These are phyloP conservation scores for Ectropis crepuscularia DNA, from an alignment of 2,888 invertebrate species.

Conservation along the genomic window DNA sequence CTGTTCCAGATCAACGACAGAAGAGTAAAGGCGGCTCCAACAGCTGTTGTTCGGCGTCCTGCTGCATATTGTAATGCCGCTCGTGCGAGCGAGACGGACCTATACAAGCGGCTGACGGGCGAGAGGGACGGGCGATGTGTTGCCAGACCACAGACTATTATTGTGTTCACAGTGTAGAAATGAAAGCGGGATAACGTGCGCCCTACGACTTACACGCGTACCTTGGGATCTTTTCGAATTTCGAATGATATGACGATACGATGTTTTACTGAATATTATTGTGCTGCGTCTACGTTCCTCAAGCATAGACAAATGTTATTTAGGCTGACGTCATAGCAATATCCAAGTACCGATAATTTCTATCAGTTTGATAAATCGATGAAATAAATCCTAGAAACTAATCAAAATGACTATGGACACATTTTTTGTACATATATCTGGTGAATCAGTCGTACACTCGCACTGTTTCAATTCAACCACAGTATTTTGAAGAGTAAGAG, in stretches of 20 bases:
- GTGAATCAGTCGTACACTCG: no score
- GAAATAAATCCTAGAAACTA: no score
- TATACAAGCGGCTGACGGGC: slow-evolving; percentile 51
- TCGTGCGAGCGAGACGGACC: slow-evolving; percentile 52
- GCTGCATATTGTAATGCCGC: slow-evolving; percentile 94
- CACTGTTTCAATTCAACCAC: slow-evolving; percentile 40
- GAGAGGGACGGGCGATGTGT: slow-evolving; percentile 59
- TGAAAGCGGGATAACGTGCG: slow-evolving; percentile 50
- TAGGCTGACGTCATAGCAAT: no score
- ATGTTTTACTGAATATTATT: no score
- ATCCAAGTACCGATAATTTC: no score
- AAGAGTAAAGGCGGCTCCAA: slow-evolving; percentile 97
- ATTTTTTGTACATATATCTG: no score
- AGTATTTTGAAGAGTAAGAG: not conserved
- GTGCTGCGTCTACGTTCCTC: no score
- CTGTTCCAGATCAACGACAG: slow-evolving; percentile 95
- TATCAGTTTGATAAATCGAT: no score
- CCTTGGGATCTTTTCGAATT: slow-evolving; percentile 71
- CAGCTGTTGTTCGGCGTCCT: slow-evolving; percentile 97
- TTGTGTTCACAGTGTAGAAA: slow-evolving; percentile 75
- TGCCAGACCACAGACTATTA: slow-evolving; percentile 65
- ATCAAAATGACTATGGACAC: no score
- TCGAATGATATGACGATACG: slow-evolving; percentile 40
- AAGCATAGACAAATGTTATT: no score
- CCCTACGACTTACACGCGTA: slow-evolving; percentile 58